Conservation (phyloP, 2,797 vertebrate genomes). For the Pangasius djambal region DNA sequence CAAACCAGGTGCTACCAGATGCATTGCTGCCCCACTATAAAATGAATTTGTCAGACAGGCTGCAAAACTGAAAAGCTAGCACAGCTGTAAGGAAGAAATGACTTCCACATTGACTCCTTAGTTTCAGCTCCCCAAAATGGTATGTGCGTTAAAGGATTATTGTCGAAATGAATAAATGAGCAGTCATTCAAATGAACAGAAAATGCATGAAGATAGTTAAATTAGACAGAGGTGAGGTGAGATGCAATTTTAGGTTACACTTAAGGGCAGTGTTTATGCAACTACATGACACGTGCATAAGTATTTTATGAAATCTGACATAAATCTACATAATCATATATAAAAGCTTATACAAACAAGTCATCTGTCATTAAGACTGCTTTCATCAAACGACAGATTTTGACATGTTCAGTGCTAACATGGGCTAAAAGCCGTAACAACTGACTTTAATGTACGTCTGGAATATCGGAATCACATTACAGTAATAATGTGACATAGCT, state of each 20-base stretch:
- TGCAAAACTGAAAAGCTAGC: neutral
- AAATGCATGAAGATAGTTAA: neutral
- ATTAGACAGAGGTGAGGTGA: neutral
- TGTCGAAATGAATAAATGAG: neutral
- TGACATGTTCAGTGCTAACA: neutral
- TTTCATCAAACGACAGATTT: neutral
- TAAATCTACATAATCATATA: neutral
- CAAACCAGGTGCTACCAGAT: conserved; percentile 12
- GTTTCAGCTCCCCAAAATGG: neutral
- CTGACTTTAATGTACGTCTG: neutral
- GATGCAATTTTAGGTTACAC: neutral
- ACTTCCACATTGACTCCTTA: neutral
- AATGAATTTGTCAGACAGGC: neutral
- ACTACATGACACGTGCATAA: neutral
- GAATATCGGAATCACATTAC: neutral
- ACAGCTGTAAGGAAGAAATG: neutral
- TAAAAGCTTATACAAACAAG: neutral
- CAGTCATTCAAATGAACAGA: neutral
- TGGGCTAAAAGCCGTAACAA: neutral
- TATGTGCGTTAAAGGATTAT: neutral
- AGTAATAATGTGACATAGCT: neutral
- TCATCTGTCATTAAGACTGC: neutral
- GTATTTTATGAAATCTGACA: neutral
- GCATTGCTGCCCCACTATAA: neutral
- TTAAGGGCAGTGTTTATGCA: neutral